These are phyloP conservation scores for Chiloscyllium punctatum DNA, from an alignment of 2,797 vertebrate genomes.

Conservation along the genomic window DNA sequence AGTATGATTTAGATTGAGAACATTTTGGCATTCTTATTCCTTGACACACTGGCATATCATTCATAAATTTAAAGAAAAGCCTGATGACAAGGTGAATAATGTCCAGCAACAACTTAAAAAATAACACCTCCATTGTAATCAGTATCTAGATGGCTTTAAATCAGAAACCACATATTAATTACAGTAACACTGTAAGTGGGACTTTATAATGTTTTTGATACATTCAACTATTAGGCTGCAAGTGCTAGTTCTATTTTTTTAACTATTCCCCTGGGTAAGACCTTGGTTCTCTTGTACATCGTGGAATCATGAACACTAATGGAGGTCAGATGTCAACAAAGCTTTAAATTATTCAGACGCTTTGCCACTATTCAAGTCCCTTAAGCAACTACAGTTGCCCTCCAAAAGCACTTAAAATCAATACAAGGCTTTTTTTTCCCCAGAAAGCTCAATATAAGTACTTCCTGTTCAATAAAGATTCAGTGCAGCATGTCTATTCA, in stretches of 20 bases:
- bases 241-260: not conserved
- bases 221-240: not conserved
- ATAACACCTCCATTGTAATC: not conserved
- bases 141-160: not conserved
- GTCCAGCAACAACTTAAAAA: not conserved
- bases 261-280: not conserved
- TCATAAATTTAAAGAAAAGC: not conserved
- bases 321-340: constrained; percentile 19
- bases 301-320: constrained; percentile 3
- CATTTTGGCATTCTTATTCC: not conserved
- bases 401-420: not conserved
- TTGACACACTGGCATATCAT: not conserved
- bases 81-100: constrained; percentile 4
- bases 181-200: not conserved
- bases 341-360: constrained; percentile 33
- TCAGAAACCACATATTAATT: not conserved
- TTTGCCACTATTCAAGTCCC: constrained; percentile 28
- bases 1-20: not conserved
- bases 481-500: not conserved
- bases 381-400: not conserved
- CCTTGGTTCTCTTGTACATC: not conserved
- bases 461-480: constrained; percentile 15
- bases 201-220: not conserved
- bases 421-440: not conserved
- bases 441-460: not conserved